Percentiles rank a stretch among this genome's conserved stretches.
Conservation (phyloP, 2,113 vertebrate genomes). For the Setophaga petechia region DNA sequence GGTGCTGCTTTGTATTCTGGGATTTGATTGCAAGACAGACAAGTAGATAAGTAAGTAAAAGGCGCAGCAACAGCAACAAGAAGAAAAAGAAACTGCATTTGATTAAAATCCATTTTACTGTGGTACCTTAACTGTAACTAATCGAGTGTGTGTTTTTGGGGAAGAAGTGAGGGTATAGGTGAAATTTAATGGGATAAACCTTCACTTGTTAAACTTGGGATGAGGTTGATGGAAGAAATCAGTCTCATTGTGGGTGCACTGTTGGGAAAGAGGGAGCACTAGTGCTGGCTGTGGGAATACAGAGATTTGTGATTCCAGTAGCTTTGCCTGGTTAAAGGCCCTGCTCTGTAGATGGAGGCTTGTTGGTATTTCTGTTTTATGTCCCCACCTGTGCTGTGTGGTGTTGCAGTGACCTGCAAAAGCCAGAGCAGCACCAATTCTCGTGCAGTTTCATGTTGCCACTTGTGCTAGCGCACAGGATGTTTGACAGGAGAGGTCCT, state of each 20-base stretch:
- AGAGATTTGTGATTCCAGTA: neutral
- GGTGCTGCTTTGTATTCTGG: neutral
- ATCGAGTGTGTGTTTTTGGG: fast-evolving
- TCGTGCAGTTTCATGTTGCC: neutral
- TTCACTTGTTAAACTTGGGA: neutral
- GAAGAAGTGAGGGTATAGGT: neutral
- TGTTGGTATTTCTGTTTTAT: neutral
- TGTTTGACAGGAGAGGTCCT: neutral
- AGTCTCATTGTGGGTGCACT: fast-evolving
- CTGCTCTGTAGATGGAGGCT: neutral
- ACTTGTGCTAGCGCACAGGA: neutral
- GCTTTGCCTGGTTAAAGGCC: neutral
- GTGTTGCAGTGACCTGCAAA: neutral
- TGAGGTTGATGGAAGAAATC: neutral
- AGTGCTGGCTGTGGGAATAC: neutral
- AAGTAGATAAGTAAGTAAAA: neutral
- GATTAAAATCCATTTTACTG: neutral
- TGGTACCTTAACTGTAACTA: neutral
- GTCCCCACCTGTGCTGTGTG: neutral
- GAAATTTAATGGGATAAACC: neutral
- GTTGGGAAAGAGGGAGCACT: neutral
- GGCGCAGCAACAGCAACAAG: neutral
- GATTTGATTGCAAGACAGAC: neutral
- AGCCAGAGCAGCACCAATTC: neutral
- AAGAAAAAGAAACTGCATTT: neutral